phyloP scores from a whole-genome alignment of 2,113 vertebrate genomes.

The Cyanoderma ruficeps region DNA sequence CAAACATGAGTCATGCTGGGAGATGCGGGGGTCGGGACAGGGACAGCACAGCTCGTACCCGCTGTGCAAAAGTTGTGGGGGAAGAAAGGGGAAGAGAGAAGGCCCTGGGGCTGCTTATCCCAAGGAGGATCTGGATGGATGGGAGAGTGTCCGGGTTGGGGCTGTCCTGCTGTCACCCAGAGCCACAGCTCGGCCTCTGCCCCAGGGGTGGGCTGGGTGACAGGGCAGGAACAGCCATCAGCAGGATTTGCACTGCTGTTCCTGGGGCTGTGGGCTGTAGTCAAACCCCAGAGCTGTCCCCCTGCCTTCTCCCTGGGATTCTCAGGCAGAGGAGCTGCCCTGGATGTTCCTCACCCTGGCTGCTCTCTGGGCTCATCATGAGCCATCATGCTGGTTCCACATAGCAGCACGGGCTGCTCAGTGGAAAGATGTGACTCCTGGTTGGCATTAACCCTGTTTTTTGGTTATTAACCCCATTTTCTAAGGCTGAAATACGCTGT shows the following conservation, averaged over 20 bases:
- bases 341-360: fast-evolving
- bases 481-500: fast-evolving
- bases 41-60: slow-evolving; percentile 32
- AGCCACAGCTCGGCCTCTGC: not conserved
- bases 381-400: not conserved
- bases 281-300: not conserved
- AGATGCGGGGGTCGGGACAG: not conserved
- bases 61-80: not conserved
- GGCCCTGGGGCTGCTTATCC: not conserved
- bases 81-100: not conserved
- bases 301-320: not conserved
- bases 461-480: not conserved
- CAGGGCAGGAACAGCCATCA: not conserved
- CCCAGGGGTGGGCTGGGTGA: not conserved
- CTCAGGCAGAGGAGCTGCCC: not conserved
- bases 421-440: not conserved
- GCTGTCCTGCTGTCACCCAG: not conserved
- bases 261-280: not conserved
- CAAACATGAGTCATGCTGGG: slow-evolving; percentile 53
- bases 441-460: not conserved
- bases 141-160: not conserved
- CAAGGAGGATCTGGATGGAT: not conserved
- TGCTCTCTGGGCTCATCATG: not conserved
- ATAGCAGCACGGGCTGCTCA: not conserved
- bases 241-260: not conserved